Conservation (phyloP, 2,888 invertebrate species). For the Heliconius ethilla region DNA sequence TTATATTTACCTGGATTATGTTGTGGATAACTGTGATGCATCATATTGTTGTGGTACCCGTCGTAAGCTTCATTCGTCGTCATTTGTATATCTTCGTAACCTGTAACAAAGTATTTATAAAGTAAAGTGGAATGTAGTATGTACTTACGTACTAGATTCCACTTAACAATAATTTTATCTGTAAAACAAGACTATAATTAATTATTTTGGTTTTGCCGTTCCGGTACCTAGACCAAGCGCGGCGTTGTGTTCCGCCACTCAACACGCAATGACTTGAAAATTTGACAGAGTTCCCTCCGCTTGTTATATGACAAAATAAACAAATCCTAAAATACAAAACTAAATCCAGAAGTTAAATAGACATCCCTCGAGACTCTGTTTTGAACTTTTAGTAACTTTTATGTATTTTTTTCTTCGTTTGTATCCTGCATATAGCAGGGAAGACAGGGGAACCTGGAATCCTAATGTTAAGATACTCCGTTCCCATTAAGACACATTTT, state of each 20-base stretch:
- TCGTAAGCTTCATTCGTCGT: slow-evolving; percentile 69
- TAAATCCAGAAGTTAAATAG: too few relatives aligned
- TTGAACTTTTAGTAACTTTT: too few relatives aligned
- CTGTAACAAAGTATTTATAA: slow-evolving; percentile 48
- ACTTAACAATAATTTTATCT: not conserved
- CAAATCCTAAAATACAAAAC: too few relatives aligned
- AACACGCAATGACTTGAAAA: not conserved
- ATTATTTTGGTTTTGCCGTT: not conserved
- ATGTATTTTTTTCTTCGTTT: too few relatives aligned
- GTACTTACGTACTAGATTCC: not conserved
- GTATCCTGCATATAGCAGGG: too few relatives aligned
- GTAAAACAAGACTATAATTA: not conserved
- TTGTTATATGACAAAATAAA: too few relatives aligned
- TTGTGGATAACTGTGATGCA: slow-evolving; percentile 64
- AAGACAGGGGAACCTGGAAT: too few relatives aligned
- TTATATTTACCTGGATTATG: slow-evolving; percentile 58
- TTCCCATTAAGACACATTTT: too few relatives aligned
- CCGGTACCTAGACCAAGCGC: not conserved
- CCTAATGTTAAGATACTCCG: too few relatives aligned
- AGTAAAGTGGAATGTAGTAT: too few relatives aligned
- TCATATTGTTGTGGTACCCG: slow-evolving; percentile 62
- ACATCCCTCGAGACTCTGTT: too few relatives aligned
- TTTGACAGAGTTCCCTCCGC: not conserved
- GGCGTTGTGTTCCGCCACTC: not conserved
- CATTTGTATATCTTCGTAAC: slow-evolving; percentile 74